Evolutionary conservation across 2,113 vertebrate genomes (phyloP), one percentile per base, ranked within the genome.

Genomic region (Electrona antarctica): DNA sequence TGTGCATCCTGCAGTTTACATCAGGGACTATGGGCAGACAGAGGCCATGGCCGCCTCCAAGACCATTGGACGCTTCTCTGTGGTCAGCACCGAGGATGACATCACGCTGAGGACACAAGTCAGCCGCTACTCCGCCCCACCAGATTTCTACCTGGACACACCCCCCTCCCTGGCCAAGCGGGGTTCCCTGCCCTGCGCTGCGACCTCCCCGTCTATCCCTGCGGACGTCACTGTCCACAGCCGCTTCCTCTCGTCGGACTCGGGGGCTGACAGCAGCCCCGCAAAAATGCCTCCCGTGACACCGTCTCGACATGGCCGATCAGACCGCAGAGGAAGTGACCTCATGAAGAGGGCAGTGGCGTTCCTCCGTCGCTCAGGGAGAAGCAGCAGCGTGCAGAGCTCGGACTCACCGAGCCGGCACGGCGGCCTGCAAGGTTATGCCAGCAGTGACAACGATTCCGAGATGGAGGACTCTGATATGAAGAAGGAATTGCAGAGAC

Each of bases 401-500:
- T 94, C 92, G 0, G 95, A 97, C 66, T 95, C 94, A 0, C 94
- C 95, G 0, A 92, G 89, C 0, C 90, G 92, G 11, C 94, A 93
- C 14, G 93, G 91, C 0, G 84, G 96, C 7, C 88, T 96, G 33
- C 94, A 93, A 0, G 95, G 95, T 0, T 98, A 96, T 74, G 93
- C 95, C 91, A 99, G 98, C 94, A 99, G 98, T 0, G 98, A 99
- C 84, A 99, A 99, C 0, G 98, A 99, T 88, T 99, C 98, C 0
- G 98, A 99, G 81, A 94, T 97, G 75, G 98, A 99, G 83, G 97
- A 99, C 1, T 93, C 95, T 0, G 98, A 99, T 78, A 95, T 98
- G 85, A 98, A 95, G 88, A 97, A 83, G 69, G 97, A 99, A 68
- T 84, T 98, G 49, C 96, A 97, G 88, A 94, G 90, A 58, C 94